Evolutionary conservation across 2,113 vertebrate species (phyloP).

Genomic region (Poeciliopsis turrubarensis): DNA sequence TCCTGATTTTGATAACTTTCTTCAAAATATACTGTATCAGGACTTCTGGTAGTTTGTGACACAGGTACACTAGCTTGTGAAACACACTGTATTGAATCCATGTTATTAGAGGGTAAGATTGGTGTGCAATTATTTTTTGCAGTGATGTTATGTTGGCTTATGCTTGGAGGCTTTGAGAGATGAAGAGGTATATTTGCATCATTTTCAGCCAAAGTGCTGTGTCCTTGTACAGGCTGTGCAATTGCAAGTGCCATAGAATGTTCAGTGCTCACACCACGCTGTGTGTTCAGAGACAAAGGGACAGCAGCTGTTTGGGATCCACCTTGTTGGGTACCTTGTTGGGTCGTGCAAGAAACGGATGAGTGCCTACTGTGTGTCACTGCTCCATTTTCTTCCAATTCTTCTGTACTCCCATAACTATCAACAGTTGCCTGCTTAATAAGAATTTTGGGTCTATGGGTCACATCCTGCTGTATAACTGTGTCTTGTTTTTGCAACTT

Average conservation of each 20-base stretch:
- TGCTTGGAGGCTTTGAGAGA: conserved; percentile 15
- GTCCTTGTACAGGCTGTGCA: neutral
- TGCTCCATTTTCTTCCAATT: conserved; percentile 36
- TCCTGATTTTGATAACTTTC: conserved; percentile 7
- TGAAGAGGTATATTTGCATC: conserved; percentile 23
- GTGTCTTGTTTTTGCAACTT: conserved; percentile 38
- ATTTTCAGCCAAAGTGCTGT: neutral
- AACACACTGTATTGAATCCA: conserved; percentile 2
- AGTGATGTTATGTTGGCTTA: conserved; percentile 17
- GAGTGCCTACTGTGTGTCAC: conserved; percentile 2
- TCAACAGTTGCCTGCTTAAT: conserved; percentile 76
- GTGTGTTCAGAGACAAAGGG: conserved; percentile 3
- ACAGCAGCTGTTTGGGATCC: conserved; percentile 21
- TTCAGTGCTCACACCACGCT: conserved; percentile 16
- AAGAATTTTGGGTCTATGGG: conserved; percentile 65
- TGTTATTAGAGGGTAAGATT: conserved; percentile 2
- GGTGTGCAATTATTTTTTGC: conserved; percentile 11
- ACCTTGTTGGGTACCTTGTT: conserved; percentile 1
- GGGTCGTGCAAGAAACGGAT: neutral
- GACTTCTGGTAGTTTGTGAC: conserved; percentile 23
- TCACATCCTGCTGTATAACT: conserved; percentile 26
- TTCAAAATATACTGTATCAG: neutral
- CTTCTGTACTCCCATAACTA: conserved; percentile 57
- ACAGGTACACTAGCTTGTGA: conserved; percentile 3
- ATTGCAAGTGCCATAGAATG: conserved; percentile 9